These are phyloP conservation scores for Lepas anatifera DNA, from an alignment of 2,888 invertebrate genomes.

Conservation along the genomic window DNA sequence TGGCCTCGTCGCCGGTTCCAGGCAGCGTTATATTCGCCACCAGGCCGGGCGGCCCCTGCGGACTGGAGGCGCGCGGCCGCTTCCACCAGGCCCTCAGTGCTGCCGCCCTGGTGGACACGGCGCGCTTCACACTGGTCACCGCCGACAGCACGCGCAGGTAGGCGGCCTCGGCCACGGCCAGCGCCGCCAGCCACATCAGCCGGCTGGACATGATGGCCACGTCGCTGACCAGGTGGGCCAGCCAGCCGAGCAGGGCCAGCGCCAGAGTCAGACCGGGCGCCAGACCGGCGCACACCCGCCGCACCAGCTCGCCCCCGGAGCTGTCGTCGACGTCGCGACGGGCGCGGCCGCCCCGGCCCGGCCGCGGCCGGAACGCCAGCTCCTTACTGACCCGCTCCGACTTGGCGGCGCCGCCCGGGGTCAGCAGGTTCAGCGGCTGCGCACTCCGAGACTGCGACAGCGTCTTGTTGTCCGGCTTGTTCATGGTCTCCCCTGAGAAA, in stretches of 20 bases:
- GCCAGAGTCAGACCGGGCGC: slow-evolving; percentile 29
- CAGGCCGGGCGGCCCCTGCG: slow-evolving; percentile 35
- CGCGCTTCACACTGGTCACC: neutral
- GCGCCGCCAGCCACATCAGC: slow-evolving; percentile 48
- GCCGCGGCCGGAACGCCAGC: slow-evolving; percentile 6
- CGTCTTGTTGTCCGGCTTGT: slow-evolving; percentile 13
- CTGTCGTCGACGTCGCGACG: neutral
- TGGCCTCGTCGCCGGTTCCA: slow-evolving; percentile 84
- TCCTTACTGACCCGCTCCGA: slow-evolving; percentile 7
- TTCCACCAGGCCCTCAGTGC: neutral
- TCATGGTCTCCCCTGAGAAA: neutral
- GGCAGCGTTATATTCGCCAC: slow-evolving; percentile 67
- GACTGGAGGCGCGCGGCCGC: neutral
- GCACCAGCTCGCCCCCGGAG: neutral
- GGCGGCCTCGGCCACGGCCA: slow-evolving; percentile 15
- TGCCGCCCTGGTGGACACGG: slow-evolving; percentile 13
- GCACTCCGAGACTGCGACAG: neutral
- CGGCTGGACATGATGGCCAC: slow-evolving; percentile 64
- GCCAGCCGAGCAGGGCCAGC: slow-evolving; percentile 55
- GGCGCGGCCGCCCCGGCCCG: neutral
- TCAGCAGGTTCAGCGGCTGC: neutral
- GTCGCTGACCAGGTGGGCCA: slow-evolving; percentile 63
- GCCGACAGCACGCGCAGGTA: slow-evolving; percentile 11
- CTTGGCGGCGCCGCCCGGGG: neutral
- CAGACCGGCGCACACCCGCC: neutral